phyloP scores from a whole-genome alignment of 2,888 invertebrate species.

The Drosophila pseudotalamancana region DNA sequence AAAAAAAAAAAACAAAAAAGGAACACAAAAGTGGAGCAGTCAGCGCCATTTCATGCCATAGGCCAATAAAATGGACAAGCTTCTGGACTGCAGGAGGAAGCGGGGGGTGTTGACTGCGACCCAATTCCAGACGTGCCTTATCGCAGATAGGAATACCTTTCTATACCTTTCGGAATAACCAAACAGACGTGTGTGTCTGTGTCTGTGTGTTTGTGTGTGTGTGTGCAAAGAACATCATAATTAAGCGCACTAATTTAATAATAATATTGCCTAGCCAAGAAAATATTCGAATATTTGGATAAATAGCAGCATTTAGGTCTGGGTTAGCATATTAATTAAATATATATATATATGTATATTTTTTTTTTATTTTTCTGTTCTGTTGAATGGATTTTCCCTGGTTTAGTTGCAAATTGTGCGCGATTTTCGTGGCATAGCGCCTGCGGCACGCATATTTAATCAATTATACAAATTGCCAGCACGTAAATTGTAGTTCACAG shows the following conservation, averaged over 20 bases:
- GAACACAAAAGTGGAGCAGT: constrained; percentile 60
- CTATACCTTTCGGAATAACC: constrained; percentile 22
- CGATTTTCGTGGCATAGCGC: constrained; percentile 54
- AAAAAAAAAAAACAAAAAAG: constrained; percentile 3
- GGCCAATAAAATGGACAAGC: constrained; percentile 64
- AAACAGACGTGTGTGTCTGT: constrained; percentile 3
- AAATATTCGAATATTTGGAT: constrained; percentile 17
- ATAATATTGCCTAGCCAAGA: constrained; percentile 41
- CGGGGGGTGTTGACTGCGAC: constrained; percentile 34
- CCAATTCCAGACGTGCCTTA: constrained; percentile 78
- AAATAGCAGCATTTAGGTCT: constrained; percentile 16
- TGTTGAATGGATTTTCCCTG: constrained; percentile 11
- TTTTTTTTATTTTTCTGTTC: background rate
- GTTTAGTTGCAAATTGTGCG: constrained; percentile 40
- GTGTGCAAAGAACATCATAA: constrained; percentile 45
- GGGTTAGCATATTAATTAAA: constrained; percentile 39
- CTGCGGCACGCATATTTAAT: constrained; percentile 68
- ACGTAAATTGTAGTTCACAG: constrained; percentile 37
- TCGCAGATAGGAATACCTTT: constrained; percentile 35
- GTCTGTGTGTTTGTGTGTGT: constrained; percentile 1
- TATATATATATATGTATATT: background rate
- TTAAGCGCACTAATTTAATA: constrained; percentile 60
- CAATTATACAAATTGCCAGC: constrained; percentile 75
- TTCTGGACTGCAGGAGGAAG: background rate
- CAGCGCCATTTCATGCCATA: constrained; percentile 66